A percentile compares a stretch with the other conserved stretches of the same genome.
Conservation (phyloP, 2,113 vertebrate species). For the Pseudorasbora parva region DNA sequence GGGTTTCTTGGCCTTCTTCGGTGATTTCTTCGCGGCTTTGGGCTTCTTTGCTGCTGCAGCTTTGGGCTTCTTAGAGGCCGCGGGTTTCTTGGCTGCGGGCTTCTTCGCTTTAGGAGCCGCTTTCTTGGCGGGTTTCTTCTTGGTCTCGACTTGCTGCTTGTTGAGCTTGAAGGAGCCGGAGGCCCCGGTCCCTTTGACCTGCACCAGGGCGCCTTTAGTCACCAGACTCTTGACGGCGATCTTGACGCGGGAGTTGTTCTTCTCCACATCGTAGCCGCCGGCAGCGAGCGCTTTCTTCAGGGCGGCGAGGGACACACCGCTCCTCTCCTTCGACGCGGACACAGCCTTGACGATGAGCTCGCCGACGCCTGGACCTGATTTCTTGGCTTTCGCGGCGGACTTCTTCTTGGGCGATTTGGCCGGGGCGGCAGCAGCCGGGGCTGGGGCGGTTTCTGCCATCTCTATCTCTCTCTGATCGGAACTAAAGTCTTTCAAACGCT, state of each 20-base stretch:
- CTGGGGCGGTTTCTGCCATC: slow-evolving; percentile 17
- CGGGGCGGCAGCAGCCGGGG: not conserved
- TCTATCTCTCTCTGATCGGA: not conserved
- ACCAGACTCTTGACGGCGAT: not conserved
- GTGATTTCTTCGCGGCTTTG: not conserved
- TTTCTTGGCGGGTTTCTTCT: slow-evolving; percentile 4
- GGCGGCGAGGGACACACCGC: not conserved
- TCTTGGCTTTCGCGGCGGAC: not conserved
- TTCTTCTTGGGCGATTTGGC: not conserved
- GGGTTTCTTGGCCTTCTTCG: slow-evolving; percentile 1
- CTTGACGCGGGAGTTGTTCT: slow-evolving; percentile 27
- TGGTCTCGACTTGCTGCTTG: not conserved
- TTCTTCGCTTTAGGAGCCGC: not conserved
- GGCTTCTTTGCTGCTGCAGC: not conserved
- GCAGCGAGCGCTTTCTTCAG: slow-evolving; percentile 23
- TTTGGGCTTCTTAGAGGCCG: not conserved
- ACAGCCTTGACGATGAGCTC: slow-evolving; percentile 16
- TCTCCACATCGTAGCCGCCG: slow-evolving; percentile 4
- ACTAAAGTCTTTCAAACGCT: not conserved
- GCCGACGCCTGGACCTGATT: not conserved
- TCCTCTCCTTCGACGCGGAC: not conserved
- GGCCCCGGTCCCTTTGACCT: not conserved
- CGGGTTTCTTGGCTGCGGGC: not conserved
- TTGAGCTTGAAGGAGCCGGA: not conserved
- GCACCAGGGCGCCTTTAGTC: not conserved